Percentiles rank a stretch among this genome's conserved stretches.
Conservation (phyloP, 2,113 vertebrate genomes). For the Fregetta grallaria region DNA sequence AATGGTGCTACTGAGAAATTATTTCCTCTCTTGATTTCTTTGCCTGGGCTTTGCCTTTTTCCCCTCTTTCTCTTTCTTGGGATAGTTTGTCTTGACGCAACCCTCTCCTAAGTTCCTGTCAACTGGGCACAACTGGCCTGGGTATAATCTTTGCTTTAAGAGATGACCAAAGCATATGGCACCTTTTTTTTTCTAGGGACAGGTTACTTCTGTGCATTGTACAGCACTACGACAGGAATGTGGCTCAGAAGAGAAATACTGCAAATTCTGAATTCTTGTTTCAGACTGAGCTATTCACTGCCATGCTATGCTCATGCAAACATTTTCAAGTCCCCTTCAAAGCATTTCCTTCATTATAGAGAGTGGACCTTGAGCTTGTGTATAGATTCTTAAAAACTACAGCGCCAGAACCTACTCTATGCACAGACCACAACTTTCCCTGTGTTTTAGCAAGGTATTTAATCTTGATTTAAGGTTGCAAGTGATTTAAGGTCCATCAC, state of each 20-base stretch:
- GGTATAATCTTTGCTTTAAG: neutral
- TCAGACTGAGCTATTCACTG: neutral
- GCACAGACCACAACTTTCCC: neutral
- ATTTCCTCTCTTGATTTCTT: neutral
- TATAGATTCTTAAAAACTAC: neutral
- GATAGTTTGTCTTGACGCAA: neutral
- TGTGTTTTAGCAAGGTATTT: neutral
- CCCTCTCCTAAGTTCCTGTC: neutral
- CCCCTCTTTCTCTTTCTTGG: neutral
- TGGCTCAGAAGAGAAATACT: neutral
- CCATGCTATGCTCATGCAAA: neutral
- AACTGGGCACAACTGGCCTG: neutral
- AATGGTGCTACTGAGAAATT: neutral
- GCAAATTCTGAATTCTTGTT: neutral
- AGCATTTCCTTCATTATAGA: neutral
- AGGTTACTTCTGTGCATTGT: neutral
- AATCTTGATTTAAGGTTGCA: neutral
- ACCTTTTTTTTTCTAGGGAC: neutral
- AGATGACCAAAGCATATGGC: neutral
- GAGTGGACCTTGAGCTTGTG: neutral
- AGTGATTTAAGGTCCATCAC: neutral
- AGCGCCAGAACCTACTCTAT: neutral
- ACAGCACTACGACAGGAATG: neutral
- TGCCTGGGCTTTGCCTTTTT: neutral
- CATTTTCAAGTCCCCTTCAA: neutral